These are phyloP conservation scores for Gallirallus australis DNA, from an alignment of 2,797 vertebrate genomes.

Conservation along the genomic window DNA sequence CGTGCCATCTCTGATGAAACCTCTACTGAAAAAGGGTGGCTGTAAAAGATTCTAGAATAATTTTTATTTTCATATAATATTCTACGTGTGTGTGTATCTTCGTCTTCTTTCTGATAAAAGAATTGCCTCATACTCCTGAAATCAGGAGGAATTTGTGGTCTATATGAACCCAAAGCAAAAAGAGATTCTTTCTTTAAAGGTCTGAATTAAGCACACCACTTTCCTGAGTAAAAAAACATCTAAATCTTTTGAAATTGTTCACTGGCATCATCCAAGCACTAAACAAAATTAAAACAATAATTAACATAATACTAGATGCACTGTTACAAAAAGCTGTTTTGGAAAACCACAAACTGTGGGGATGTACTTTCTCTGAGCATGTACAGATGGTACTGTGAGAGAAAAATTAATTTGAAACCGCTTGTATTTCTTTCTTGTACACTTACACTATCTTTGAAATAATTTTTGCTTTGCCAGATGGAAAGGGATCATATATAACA, in stretches of 20 bases:
- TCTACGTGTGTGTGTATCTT: background rate
- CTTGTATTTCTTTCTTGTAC: background rate
- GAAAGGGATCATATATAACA: background rate
- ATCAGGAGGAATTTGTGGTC: background rate
- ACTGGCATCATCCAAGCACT: background rate
- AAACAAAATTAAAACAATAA: constrained; percentile 16
- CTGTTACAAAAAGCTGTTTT: background rate
- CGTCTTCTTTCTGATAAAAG: background rate
- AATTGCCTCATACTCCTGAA: background rate
- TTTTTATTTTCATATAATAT: background rate
- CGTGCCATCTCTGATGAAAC: background rate
- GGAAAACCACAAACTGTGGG: background rate
- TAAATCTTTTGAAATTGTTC: background rate
- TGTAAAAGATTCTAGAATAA: background rate
- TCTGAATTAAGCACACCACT: background rate
- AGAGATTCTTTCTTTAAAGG: background rate
- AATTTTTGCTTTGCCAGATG: background rate
- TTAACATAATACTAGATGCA: background rate
- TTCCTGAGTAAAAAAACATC: background rate
- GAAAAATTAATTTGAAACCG: background rate
- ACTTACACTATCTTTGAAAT: background rate
- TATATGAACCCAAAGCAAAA: background rate
- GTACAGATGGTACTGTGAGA: background rate
- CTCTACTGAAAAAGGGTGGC: background rate
- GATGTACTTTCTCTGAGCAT: background rate